These are phyloP conservation scores for Camelus bactrianus DNA, from an alignment of 2,113 vertebrate species.

Conservation along the genomic window DNA sequence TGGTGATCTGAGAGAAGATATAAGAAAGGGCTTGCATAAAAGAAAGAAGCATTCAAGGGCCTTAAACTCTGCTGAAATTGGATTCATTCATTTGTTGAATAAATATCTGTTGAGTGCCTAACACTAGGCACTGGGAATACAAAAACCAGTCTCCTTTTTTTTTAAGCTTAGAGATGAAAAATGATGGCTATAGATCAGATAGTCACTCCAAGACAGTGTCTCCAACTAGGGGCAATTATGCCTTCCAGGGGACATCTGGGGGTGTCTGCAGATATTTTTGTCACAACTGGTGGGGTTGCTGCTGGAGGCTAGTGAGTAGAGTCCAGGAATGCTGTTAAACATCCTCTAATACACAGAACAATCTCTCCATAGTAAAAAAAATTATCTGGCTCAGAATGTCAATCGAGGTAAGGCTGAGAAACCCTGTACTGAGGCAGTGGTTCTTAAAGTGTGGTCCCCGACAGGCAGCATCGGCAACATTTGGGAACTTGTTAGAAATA, in stretches of 20 bases:
- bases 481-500: not conserved
- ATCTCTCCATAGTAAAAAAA: not conserved
- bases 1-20: not conserved
- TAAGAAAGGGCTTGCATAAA: not conserved
- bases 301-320: not conserved
- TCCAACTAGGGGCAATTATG: not conserved
- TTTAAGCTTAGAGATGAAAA: not conserved
- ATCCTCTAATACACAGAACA: not conserved
- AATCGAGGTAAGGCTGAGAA: not conserved
- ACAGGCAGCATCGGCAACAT: not conserved
- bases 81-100: not conserved
- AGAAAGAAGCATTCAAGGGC: not conserved
- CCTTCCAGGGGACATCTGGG: not conserved
- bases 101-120: not conserved
- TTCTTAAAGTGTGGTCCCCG: not conserved
- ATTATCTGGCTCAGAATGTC: not conserved
- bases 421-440: not conserved
- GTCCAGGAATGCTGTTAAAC: not conserved
- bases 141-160: not conserved
- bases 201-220: not conserved
- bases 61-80: not conserved
- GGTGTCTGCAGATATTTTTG: not conserved
- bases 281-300: not conserved
- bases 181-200: not conserved
- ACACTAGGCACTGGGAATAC: not conserved